These are phyloP conservation scores for Sipunculus nudus DNA, from an alignment of 2,888 invertebrate genomes.

Conservation along the genomic window DNA sequence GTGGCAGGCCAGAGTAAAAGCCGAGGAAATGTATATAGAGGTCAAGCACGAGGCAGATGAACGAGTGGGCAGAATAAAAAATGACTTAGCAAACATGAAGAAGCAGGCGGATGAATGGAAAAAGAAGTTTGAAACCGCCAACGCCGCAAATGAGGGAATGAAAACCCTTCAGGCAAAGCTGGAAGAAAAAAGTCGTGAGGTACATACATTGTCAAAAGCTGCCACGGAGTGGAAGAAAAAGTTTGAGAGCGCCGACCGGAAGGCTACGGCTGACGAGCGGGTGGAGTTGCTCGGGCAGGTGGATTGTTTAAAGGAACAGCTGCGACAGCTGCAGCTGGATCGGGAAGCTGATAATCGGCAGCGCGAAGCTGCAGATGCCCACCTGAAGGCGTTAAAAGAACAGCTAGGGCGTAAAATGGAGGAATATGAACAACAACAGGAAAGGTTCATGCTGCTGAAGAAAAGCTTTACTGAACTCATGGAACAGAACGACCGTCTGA, in stretches of 20 bases:
- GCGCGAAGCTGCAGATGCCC: background rate
- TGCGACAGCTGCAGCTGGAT: background rate
- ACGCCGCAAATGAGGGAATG: background rate
- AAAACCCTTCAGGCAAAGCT: background rate
- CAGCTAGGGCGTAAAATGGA: background rate
- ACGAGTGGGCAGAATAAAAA: slow-evolving; percentile 1
- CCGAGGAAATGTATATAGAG: slow-evolving; percentile 15
- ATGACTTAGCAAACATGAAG: background rate
- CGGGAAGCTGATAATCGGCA: background rate
- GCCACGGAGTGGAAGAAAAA: background rate
- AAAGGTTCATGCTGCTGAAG: slow-evolving; percentile 3
- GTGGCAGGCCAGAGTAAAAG: slow-evolving; percentile 16
- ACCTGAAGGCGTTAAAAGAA: background rate
- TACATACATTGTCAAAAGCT: background rate
- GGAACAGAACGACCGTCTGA: slow-evolving; percentile 14
- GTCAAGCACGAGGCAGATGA: background rate
- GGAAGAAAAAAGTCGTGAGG: background rate
- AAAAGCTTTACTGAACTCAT: slow-evolving; percentile 10
- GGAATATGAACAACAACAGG: background rate
- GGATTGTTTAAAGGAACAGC: slow-evolving; percentile 1
- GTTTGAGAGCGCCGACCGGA: background rate
- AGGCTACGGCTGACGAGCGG: background rate
- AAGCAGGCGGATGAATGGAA: background rate
- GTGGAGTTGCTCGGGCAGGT: slow-evolving; percentile 1
- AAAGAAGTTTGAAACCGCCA: background rate